Evolutionary conservation across 2,113 vertebrate genomes (phyloP).

Genomic region (Indicator indicator): DNA sequence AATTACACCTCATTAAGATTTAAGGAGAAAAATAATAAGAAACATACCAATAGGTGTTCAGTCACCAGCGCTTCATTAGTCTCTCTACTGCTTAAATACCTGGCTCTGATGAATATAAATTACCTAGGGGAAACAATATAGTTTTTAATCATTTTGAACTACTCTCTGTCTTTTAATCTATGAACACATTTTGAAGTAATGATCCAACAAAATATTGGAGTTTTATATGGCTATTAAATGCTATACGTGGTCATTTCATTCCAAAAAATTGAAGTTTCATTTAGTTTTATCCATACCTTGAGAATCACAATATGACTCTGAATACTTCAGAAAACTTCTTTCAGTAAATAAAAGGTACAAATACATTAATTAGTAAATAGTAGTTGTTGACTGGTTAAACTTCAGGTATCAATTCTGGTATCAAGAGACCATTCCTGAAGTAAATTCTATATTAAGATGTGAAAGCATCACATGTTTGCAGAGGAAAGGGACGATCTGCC

Average conservation of each 20-base stretch:
- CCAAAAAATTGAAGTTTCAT: neutral
- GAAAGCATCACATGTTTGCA: neutral
- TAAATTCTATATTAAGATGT: neutral
- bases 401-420: neutral
- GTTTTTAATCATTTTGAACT: slow-evolving; percentile 32
- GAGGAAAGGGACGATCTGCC: neutral
- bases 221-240: neutral
- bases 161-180: neutral
- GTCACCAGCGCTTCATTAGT: slow-evolving; percentile 64
- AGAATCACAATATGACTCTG: neutral
- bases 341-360: neutral
- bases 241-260: neutral
- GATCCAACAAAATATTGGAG: neutral
- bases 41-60: slow-evolving; percentile 67
- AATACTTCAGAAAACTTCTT: neutral
- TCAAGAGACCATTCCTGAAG: neutral
- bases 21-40: slow-evolving; percentile 75
- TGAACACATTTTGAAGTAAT: slow-evolving; percentile 31
- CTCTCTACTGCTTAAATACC: slow-evolving; percentile 66
- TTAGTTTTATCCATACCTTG: neutral
- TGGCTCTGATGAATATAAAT: slow-evolving; percentile 71
- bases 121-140: slow-evolving; percentile 16
- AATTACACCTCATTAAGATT: slow-evolving; percentile 77
- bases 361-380: neutral
- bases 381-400: neutral